A percentile compares a stretch with the other conserved stretches of the same genome.
Evolutionary conservation across 1,140 invertebrate species (phyloP).

Genomic region (Zeugodacus cucurbitae): DNA sequence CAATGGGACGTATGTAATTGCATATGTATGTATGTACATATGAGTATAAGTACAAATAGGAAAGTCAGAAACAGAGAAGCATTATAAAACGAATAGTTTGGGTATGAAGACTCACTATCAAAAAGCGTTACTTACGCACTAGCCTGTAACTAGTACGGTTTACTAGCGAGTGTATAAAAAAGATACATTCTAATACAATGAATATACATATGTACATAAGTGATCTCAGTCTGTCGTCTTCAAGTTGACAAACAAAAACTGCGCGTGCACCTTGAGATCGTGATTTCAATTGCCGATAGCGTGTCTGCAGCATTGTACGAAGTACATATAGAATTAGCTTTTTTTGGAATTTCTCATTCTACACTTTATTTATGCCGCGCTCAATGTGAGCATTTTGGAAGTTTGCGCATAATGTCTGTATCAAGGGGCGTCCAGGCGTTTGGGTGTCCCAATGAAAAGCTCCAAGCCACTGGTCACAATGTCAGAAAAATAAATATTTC

Average conservation of each 20-base stretch:
- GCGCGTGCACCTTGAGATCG: neutral
- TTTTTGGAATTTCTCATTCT: neutral
- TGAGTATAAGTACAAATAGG: no score
- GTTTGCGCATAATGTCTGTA: neutral
- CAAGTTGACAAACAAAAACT: neutral
- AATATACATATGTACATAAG: neutral
- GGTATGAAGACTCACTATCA: no score
- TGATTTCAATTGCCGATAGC: neutral
- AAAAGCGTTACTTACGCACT: neutral
- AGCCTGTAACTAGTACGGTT: neutral
- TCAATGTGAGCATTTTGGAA: neutral
- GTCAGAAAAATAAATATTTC: conserved; percentile 34
- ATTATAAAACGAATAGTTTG: no score
- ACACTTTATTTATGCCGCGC: neutral
- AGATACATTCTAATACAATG: neutral
- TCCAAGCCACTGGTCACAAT: neutral
- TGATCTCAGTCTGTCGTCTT: neutral
- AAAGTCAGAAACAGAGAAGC: no score
- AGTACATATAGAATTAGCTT: neutral
- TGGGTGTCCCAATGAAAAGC: neutral
- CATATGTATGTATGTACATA: neutral
- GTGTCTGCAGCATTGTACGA: neutral
- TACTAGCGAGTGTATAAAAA: no score
- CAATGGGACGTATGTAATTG: no score
- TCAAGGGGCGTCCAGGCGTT: neutral